These are phyloP conservation scores for Sinocyclocheilus anophthalmus DNA, from an alignment of 2,113 vertebrate species.

Conservation along the genomic window DNA sequence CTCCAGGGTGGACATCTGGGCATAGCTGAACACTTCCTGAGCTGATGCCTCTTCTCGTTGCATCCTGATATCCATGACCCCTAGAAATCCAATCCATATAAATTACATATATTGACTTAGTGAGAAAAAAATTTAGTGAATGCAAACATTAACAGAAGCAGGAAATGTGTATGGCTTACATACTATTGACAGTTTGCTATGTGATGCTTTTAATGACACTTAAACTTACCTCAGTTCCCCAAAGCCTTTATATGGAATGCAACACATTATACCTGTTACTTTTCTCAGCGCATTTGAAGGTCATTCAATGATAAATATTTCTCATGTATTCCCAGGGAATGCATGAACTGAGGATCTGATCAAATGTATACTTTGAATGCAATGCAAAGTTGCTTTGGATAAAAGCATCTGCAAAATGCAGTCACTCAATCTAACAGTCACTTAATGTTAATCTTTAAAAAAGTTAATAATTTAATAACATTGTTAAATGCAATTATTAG, in stretches of 20 bases:
- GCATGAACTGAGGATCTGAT: too few relatives aligned
- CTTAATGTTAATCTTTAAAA: too few relatives aligned
- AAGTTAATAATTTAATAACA: not conserved
- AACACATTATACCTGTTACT: not conserved
- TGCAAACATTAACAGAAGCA: not conserved
- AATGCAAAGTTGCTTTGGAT: not conserved
- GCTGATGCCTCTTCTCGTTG: slow-evolving; percentile 81
- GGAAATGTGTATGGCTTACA: not conserved
- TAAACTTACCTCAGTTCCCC: not conserved
- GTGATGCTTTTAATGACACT: not conserved
- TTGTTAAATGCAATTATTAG: not conserved
- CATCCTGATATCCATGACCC: slow-evolving; percentile 58
- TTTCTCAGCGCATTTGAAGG: not conserved
- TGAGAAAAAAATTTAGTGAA: not conserved
- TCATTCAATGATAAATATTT: not conserved
- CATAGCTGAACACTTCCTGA: slow-evolving; percentile 90
- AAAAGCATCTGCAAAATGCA: not conserved
- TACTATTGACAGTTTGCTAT: not conserved
- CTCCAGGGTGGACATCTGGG: slow-evolving; percentile 86
- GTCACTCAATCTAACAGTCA: not conserved
- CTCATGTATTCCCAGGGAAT: not conserved
- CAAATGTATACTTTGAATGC: not conserved
- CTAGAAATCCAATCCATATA: slow-evolving; percentile 24
- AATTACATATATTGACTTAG: not conserved
- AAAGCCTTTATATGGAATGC: not conserved